Conservation (phyloP, 2,888 invertebrate genomes). For the Platycheirus rosarum region DNA sequence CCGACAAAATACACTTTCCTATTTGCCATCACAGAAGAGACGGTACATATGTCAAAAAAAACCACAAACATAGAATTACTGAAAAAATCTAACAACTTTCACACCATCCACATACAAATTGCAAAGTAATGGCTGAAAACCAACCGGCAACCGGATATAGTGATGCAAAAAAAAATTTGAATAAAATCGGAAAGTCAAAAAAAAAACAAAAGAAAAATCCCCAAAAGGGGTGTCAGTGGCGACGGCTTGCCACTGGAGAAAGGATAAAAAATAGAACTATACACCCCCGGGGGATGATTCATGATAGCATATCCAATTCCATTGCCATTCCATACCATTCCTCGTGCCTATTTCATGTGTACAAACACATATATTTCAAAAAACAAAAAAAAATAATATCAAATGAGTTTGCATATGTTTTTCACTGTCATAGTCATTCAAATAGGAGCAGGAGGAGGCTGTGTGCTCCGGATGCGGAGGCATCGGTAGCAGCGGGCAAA, state of each 20-base stretch:
- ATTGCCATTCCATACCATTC: constrained; percentile 61
- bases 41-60: constrained; percentile 44
- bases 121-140: constrained; percentile 67
- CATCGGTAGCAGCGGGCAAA: constrained; percentile 10
- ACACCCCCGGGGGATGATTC: constrained; percentile 62
- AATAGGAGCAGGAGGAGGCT: too few species aligned
- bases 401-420: constrained; percentile 67
- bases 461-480: background rate
- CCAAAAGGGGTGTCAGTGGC: constrained; percentile 54
- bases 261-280: constrained; percentile 44
- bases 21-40: constrained; percentile 43
- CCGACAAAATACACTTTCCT: constrained; percentile 26
- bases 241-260: constrained; percentile 60
- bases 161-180: constrained; percentile 43
- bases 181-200: constrained; percentile 32
- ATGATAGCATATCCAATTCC: constrained; percentile 72
- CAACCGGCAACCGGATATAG: constrained; percentile 39
- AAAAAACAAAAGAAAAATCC: background rate
- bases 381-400: constrained; percentile 14
- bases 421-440: constrained; percentile 28
- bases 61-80: constrained; percentile 33
- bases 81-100: constrained; percentile 38
- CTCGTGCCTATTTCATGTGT: constrained; percentile 2
- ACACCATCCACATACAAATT: constrained; percentile 57
- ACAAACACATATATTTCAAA: background rate